Evolutionary conservation across 2,888 invertebrate species (phyloP), one percentile per base, ranked within the genome.

Genomic region (Megamerina dolium): DNA sequence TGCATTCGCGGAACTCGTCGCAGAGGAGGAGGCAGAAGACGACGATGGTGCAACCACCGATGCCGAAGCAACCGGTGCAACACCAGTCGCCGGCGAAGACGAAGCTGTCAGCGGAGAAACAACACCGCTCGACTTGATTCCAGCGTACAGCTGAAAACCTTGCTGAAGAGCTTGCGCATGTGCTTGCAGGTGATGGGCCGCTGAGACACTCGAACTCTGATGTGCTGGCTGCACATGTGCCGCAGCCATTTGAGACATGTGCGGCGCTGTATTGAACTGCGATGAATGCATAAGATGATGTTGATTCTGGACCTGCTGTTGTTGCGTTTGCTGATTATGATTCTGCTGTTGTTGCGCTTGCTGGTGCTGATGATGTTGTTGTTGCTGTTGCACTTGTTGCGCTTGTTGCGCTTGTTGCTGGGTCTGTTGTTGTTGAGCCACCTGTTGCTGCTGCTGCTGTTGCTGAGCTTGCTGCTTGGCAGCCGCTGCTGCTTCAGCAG

Each of bases 61-160:
- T 49, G 72, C 73, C 51, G 50, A 30, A 8, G 51, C 32, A 8
- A 43, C 37, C 5, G 47, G 37, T 26, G 50, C 40, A 12, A 45
- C 48, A 16, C 45, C 45, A 23, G 63, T 54, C 36, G 46, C 41
- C 5, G 50, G 36, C 4, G 49, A 51, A 16, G 49, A 43, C 2
- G 55, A 46, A 3, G 48, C 51, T 16, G 56, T 48, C 5, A 62
- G 49, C 5, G 67, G 57, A 5, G 66, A 58, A 5, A 60, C 60
- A 2, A 67, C 66, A 4, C 64, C 64, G 4, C 66, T 62, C 0
- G 70, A 72, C 52, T 78, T 79, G 13, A 78, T 59, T 5, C 77
- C 77, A 2, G 77, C 74, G 56, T 80, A 80, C 12, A 79, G 74
- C 54, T 80, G 80, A 61, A 79, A 80, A 53, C 77, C 78, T 60